A percentile compares a stretch with the other conserved stretches of the same genome.
These are phyloP conservation scores for Patella pellucida DNA, from an alignment of 2,888 invertebrate species.

Conservation along the genomic window DNA sequence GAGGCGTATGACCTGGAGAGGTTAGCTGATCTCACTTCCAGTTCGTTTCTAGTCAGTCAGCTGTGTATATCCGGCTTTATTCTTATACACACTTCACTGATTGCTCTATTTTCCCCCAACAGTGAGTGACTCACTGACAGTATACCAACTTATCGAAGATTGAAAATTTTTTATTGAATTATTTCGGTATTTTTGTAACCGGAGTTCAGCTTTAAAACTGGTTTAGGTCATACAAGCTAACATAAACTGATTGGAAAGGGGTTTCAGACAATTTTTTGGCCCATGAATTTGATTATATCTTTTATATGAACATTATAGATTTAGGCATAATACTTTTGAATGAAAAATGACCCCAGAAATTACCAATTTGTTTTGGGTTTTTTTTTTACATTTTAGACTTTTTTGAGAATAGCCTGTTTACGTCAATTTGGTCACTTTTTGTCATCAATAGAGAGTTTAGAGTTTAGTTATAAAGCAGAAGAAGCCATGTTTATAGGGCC, in stretches of 20 bases:
- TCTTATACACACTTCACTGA: no score
- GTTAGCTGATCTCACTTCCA: no score
- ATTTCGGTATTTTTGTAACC: no score
- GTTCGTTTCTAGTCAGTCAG: no score
- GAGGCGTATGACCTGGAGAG: no score
- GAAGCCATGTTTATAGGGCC: constrained; percentile 67
- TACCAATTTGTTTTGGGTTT: background rate
- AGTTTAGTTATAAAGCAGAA: constrained; percentile 76
- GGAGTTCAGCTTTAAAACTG: no score
- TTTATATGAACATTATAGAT: background rate
- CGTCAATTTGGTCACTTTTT: constrained; percentile 84
- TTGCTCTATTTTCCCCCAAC: no score
- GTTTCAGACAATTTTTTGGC: background rate
- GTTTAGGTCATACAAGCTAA: no score
- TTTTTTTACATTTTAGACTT: constrained; percentile 71
- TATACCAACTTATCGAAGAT: no score
- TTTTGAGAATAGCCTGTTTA: constrained; percentile 83
- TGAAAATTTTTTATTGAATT: no score
- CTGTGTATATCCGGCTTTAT: no score
- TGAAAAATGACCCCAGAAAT: background rate
- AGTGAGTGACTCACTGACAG: no score
- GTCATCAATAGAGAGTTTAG: constrained; percentile 78
- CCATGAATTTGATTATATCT: background rate
- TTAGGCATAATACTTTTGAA: constrained; percentile 1
- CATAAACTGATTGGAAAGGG: background rate